Conservation (phyloP, 1,140 invertebrate genomes). For the Laupala kohalensis region DNA sequence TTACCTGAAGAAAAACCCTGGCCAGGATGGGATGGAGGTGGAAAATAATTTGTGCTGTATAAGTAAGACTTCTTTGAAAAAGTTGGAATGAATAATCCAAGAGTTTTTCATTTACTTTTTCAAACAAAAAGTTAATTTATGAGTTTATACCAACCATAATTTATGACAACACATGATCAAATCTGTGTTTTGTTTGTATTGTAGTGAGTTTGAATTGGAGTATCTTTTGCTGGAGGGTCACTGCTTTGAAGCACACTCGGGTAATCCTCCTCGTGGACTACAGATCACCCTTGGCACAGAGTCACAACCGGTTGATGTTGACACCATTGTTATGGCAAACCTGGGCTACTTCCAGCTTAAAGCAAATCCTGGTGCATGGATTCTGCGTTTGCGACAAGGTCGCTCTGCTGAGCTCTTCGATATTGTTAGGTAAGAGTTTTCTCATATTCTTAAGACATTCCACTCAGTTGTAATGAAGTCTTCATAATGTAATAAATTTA, state of each 20-base stretch:
- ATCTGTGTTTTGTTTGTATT: constrained; percentile 25
- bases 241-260: constrained; percentile 83
- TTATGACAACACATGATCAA: too few relatives aligned
- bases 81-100: too few relatives aligned
- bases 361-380: constrained; percentile 94
- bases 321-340: constrained; percentile 99
- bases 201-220: constrained; percentile 82
- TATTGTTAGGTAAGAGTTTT: constrained; percentile 44
- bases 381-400: constrained; percentile 72
- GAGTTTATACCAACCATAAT: too few relatives aligned
- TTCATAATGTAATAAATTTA: too few relatives aligned
- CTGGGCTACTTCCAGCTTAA: constrained; percentile 96
- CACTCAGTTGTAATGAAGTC: too few relatives aligned
- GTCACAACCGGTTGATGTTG: constrained; percentile 58
- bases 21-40: too few relatives aligned
- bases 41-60: too few relatives aligned
- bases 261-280: constrained; percentile 88
- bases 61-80: too few relatives aligned
- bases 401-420: constrained; percentile 89
- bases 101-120: too few relatives aligned
- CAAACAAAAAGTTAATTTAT: too few relatives aligned
- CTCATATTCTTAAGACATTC: too few relatives aligned
- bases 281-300: constrained; percentile 91
- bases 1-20: too few relatives aligned
- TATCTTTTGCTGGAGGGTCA: constrained; percentile 89